Percentiles rank a stretch among this genome's conserved stretches.
Conservation (phyloP, 2,797 vertebrate genomes). For the Astyanax mexicanus region DNA sequence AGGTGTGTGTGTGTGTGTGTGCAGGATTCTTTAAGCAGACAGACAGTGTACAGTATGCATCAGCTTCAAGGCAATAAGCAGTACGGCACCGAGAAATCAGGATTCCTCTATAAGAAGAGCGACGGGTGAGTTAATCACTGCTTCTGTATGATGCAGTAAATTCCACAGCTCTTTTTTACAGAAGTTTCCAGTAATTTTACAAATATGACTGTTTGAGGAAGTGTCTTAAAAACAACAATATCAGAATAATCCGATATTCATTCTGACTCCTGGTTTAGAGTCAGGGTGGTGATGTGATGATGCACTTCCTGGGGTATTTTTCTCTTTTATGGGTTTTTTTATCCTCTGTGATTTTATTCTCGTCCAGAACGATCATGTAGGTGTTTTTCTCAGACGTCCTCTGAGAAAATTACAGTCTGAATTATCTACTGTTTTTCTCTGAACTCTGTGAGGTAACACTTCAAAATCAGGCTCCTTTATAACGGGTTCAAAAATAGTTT, state of each 20-base stretch:
- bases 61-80: constrained; percentile 87
- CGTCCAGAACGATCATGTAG: no score
- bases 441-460: no score
- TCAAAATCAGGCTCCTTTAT: no score
- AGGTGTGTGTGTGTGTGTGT: constrained; percentile 36
- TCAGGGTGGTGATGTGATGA: neutral
- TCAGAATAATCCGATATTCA: neutral
- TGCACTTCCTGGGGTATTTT: no score
- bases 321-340: no score
- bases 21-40: constrained; percentile 80
- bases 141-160: neutral
- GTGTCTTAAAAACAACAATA: neutral
- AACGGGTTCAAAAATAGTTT: no score
- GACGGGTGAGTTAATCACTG: constrained; percentile 75
- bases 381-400: no score
- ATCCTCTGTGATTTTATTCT: no score
- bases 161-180: neutral
- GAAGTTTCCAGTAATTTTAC: neutral
- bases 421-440: no score
- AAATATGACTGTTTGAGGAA: neutral
- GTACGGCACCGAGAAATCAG: constrained; percentile 81
- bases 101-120: constrained; percentile 87
- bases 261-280: neutral
- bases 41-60: constrained; percentile 82
- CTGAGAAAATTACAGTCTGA: no score